Base-by-base conservation (phyloP, 2,113 vertebrate species). In the Scomber scombrus region DNA sequence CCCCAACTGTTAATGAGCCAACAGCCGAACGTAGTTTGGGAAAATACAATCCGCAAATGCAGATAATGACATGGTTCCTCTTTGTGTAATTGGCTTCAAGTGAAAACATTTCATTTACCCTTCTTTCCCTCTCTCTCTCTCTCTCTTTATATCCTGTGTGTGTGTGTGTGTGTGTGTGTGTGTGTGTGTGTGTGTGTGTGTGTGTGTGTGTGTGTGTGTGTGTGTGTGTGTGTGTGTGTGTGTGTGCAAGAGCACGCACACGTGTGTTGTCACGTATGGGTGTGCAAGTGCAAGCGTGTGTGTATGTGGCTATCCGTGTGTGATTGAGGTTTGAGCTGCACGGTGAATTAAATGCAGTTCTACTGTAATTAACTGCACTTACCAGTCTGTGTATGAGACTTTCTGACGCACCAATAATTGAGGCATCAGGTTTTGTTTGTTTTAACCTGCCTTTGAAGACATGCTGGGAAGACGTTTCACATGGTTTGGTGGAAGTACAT, bases 301-400 rank as follows among this genome's bases (percentile, higher is more conserved):
- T 55, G 54, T 63, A 14, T 54, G 71, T 2, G 43, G 61, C 71
- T 87, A 56, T 60, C 54, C 64, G 54, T 65, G 81, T 86, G 84
- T 80, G 86, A 87, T 76, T 87, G 89, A 88, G 88, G 89, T 89
- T 86, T 84, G 87, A 85, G 88, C 87, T 92, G 74, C 92, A 92
- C 88, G 85, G 90, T 89, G 89, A 91, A 93, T 91, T 91, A 92
- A 91, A 92, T 90, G 87, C 83, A 84, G 86, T 89, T 91, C 83
- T 84, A 90, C 88, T 92, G 91, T 92, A 93, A 92, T 94, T 93
- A 92, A 93, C 86, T 92, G 85, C 92, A 91, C 88, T 94, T 94
- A 91, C 82, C 88, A 87, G 90, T 86, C 89, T 89, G 85, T 86
- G 86, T 88, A 83, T 89, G 91, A 93, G 91, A 93, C 92, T 90